phyloP scores from a whole-genome alignment of 30 jellyfish, hydroid and myxozoan genomes.

The Morbakka virulenta region DNA sequence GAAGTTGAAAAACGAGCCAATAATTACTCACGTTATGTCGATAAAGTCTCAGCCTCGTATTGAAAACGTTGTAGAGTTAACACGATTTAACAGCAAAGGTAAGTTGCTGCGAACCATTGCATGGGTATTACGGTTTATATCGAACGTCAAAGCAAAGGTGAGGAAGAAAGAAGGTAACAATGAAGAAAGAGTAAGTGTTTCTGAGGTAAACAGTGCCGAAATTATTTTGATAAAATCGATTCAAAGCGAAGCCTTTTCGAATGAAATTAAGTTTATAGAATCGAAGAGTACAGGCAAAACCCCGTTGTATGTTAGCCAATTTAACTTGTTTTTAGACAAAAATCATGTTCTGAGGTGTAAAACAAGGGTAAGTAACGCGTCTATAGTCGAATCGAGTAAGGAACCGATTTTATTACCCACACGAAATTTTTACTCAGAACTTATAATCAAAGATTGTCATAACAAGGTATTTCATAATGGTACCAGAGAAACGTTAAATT shows the following conservation, averaged over 20 bases:
- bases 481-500: conserved; percentile 31
- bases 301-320: not conserved
- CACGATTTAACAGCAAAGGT: conserved; percentile 4
- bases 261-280: not conserved
- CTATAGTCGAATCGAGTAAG: conserved; percentile 42
- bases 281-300: not conserved
- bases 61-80: not conserved
- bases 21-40: conserved; percentile 18
- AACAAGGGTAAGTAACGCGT: conserved; percentile 28
- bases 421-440: not conserved
- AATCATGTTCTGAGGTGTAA: conserved; percentile 34
- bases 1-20: conserved; percentile 21
- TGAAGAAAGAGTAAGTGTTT: not conserved
- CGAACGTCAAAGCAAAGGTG: not conserved
- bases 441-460: conserved; percentile 18
- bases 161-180: not conserved
- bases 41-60: not conserved
- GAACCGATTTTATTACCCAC: conserved; percentile 29
- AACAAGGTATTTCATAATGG: conserved; percentile 19
- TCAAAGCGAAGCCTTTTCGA: not conserved
- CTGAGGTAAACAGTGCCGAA: conserved; percentile 2
- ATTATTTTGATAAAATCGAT: not conserved
- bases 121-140: conserved; percentile 14
- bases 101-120: conserved; percentile 16
- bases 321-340: conserved; percentile 38